Base-by-base conservation (phyloP, 2,888 invertebrate species). In the Megaustenia siamemsis region DNA sequence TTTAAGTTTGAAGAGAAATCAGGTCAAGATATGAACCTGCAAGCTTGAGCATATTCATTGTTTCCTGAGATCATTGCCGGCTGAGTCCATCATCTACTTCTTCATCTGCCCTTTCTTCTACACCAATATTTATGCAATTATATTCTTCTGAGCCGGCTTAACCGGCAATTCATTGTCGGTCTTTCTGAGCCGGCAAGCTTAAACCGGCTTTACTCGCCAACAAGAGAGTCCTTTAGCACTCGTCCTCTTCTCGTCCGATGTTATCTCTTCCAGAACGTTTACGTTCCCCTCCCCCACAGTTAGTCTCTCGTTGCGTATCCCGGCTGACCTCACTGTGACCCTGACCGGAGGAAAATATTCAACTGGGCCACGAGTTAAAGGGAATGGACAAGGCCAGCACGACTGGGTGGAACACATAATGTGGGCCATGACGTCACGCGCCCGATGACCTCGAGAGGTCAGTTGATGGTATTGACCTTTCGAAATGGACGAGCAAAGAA, bases 401-500 rank as follows among this genome's bases (percentile, higher is more conserved):
- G 43, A n/a, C 28, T 15, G 53, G 45, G 28, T 40, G 60, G 73
- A 28, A 75, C 35, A 75, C 56, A 63, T 38, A 68, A 38, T 21
- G 18, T 68, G 21, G 38, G 35, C 35, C 68, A 68, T 68, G 68
- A 38, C 35, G 68, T 68, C 38, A 68, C 24, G 15, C 63, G 32
- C 68, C 18, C 68, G 35, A 38, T 68, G 68, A 68, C 68, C 68
- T 68, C 12, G 68, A 38, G 35, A 68, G 68, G 68, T 68, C 68
- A 68, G 35, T 68, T 68, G 68, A 24, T 68, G 68, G 68, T 21
- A 21, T 68, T 68, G 68, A 68, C 68, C 68, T 38, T 38, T 68
- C 21, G 68, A 38, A 68, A 60, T 6, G 28, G 60, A 60, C 60
- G 28, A n/a, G 3, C 28, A 28, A 18, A 21, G 53, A 18, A 53